Evolutionary conservation across 64 coral and sea anemone genomes (phyloP), one percentile per base, ranked within the genome.

Genomic region (Montipora cactus): DNA sequence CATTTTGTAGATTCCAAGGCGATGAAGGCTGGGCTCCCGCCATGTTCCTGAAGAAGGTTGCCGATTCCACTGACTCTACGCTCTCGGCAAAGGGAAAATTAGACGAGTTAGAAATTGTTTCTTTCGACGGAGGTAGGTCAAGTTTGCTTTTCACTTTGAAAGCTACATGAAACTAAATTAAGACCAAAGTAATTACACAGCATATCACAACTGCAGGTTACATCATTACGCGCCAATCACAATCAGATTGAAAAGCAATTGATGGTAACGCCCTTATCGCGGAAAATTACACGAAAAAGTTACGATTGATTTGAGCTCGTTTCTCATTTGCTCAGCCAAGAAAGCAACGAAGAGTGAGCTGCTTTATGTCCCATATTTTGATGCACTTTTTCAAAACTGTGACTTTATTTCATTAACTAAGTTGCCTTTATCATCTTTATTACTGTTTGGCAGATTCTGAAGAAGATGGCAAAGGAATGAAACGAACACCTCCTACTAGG

Each of bases 21-120:
- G 68, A 93, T 3, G 83, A 88, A 75, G 92, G 92, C 10, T 93
- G 92, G 92, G 92, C 84, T 4, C 92, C 92, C 11, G 92, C 92
- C 45, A 88, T 93, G 92, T 80, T 70, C 45, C 83, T 93, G 10
- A 79, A 59, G 47, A 88, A 64, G 49, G 64, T 86, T 18, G 76
- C 47, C 19, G 62, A 84, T 71, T 86, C 82, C 5, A 44, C 13
- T 50, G 82, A 86, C 1, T 86, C 64, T 13, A 9, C 64, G 6
- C 10, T 44, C 20, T 69, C 82, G 49, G 5, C 15, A 5, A 47
- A 9, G 20, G 47, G 82, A 49, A 69, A 69, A 70, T 49, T 70
- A 9, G 19, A 47, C 47, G 18, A 47, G 7, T 50, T 86, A 19
- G 66, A 70, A 15, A 86, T 86, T 2, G 64, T 70, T 19, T 20